Evolutionary conservation across 2,888 invertebrate genomes (phyloP), one percentile per base, ranked within the genome.

Genomic region (Hydrotaea cyrtoneurina): DNA sequence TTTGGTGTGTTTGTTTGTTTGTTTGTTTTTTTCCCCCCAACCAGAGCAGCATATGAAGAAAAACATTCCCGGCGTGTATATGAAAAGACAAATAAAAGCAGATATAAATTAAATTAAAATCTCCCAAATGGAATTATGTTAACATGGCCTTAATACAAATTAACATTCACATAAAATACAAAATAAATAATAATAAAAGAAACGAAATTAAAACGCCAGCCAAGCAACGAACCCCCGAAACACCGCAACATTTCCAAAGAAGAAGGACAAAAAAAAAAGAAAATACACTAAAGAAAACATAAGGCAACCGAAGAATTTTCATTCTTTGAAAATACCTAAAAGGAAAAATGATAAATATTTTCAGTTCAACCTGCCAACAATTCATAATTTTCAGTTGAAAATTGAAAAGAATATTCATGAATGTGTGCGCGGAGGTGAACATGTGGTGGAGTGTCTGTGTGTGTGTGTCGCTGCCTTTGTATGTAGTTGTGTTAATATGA

Each of bases 21-120:
- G n/a, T n/a, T n/a, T 96, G 31, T 31, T 71, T 17, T 39, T 31
- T 31, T 2, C 19, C 46, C 23, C 11, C 69, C 13, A 31, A 36
- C 5, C 15, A 72, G 23, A 43, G 0, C 39, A 66, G 57, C 26
- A 26, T 59, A 26, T 3, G 23, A 59, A 4, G 90, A 21, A 88
- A 89, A 86, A 43, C 43, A 7, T 2, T n/a, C n/a, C 31, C 31
- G 31, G 3, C 2, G 2, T 11, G 15, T 26, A 59, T 26, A 59
- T 26, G 46, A 78, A 78, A 83, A 74, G 43, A 53, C 3, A 71
- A 31, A 66, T 10, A 19, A 55, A 31, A 59, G 19, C 0, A 78
- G 26, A 77, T n/a, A 8, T 21, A 71, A 50, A 69, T 73, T 43
- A 43, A 73, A 72, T 72, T 72, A 55, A 43, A 57, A 73, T 39